These are phyloP conservation scores for Ctenosaura bakeri DNA, from an alignment of 2,797 vertebrate genomes.

Conservation along the genomic window DNA sequence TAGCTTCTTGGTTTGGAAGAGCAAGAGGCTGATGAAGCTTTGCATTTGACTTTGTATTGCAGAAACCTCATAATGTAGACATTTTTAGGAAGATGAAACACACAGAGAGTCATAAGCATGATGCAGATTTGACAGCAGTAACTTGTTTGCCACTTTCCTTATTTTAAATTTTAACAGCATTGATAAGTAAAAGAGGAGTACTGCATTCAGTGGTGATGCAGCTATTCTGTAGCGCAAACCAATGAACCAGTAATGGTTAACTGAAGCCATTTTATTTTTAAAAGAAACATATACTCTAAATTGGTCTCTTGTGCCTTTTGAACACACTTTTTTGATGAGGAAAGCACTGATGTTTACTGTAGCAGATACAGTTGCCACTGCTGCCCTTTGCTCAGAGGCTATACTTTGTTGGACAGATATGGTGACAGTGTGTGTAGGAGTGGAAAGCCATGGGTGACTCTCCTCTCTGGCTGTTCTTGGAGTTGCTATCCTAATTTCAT, in stretches of 20 bases:
- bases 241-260: not conserved
- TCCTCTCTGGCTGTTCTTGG: not conserved
- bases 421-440: not conserved
- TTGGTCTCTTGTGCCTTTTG: slow-evolving; percentile 32
- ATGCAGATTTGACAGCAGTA: not conserved
- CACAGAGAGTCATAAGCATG: not conserved
- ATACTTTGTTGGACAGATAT: not conserved
- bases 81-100: not conserved
- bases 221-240: slow-evolving; percentile 3
- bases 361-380: not conserved
- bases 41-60: not conserved
- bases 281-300: slow-evolving; percentile 9
- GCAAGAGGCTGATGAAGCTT: not conserved
- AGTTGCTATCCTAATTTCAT: slow-evolving; percentile 15
- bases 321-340: not conserved
- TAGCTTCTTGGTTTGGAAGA: not conserved
- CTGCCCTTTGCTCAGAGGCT: not conserved
- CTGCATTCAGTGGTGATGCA: not conserved
- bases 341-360: not conserved
- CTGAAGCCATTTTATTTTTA: slow-evolving; percentile 4
- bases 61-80: not conserved
- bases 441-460: not conserved
- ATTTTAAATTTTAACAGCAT: slow-evolving; percentile 9
- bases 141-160: not conserved
- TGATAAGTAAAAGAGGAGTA: not conserved